Evolutionary conservation across 2,888 invertebrate species (phyloP).

Genomic region (Elmis aenea): DNA sequence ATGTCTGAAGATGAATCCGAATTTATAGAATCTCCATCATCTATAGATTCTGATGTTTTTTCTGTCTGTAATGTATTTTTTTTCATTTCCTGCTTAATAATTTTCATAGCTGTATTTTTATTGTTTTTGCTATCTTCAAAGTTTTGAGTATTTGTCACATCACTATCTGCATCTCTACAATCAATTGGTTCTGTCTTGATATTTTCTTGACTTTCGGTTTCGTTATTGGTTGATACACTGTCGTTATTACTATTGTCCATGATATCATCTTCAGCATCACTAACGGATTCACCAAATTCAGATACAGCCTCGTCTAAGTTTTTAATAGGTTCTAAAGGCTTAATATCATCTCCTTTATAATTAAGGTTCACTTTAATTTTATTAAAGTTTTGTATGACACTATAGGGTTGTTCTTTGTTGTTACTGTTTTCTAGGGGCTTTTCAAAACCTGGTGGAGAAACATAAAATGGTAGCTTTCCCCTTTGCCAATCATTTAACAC

Average conservation of each 20-base stretch:
- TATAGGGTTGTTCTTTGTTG: constrained; percentile 40
- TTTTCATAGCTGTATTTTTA: constrained; percentile 28
- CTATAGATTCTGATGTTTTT: not conserved
- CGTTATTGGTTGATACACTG: constrained; percentile 2
- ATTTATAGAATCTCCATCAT: constrained; percentile 20
- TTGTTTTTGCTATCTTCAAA: constrained; percentile 1
- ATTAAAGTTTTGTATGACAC: constrained; percentile 73
- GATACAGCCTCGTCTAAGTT: constrained; percentile 34
- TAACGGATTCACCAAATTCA: constrained; percentile 15
- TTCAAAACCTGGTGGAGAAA: constrained; percentile 79
- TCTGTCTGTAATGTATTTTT: constrained; percentile 27
- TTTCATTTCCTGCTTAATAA: constrained; percentile 36
- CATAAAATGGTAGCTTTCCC: constrained; percentile 93
- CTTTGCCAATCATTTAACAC: constrained; percentile 98
- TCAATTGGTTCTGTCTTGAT: not conserved
- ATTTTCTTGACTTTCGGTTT: constrained; percentile 3
- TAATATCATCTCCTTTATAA: constrained; percentile 51
- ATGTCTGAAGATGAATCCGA: constrained; percentile 53
- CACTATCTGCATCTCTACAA: constrained; percentile 4
- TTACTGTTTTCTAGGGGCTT: constrained; percentile 51
- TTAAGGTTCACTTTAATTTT: constrained; percentile 65
- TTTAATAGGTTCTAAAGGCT: constrained; percentile 51
- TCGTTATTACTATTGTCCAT: too few species aligned
- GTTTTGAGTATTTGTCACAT: constrained; percentile 1
- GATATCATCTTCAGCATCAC: constrained; percentile 44